Evolutionary conservation across 2,888 invertebrate species (phyloP).

Genomic region (Drosophila lacicola): DNA sequence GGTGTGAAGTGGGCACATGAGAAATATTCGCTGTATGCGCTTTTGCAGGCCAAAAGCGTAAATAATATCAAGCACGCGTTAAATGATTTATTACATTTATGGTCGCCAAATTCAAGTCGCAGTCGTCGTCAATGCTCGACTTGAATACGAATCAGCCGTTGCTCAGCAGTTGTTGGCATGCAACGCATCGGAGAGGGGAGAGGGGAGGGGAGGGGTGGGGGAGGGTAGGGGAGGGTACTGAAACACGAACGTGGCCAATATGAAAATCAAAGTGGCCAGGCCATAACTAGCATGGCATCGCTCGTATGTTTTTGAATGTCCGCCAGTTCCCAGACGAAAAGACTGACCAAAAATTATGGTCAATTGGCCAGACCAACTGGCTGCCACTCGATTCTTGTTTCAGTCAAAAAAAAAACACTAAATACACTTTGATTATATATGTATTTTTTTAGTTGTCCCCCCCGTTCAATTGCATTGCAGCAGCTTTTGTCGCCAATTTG

Average conservation of each 20-base stretch:
- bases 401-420: constrained; percentile 36
- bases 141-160: constrained; percentile 70
- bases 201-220: background rate
- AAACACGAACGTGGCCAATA: constrained; percentile 50
- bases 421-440: constrained; percentile 22
- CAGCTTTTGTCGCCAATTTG: constrained; percentile 64
- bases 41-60: constrained; percentile 49
- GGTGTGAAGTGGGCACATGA: constrained; percentile 44
- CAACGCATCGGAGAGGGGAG: constrained; percentile 2
- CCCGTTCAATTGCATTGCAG: constrained; percentile 45
- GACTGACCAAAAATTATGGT: constrained; percentile 61
- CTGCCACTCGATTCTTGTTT: constrained; percentile 61
- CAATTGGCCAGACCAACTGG: constrained; percentile 40
- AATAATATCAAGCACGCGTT: constrained; percentile 77
- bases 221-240: background rate
- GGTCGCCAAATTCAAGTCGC: constrained; percentile 64
- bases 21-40: constrained; percentile 46
- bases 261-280: constrained; percentile 70
- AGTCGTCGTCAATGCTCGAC: constrained; percentile 50
- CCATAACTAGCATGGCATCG: constrained; percentile 68
- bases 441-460: background rate
- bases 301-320: constrained; percentile 50
- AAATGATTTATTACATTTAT: constrained; percentile 80
- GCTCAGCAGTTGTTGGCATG: background rate
- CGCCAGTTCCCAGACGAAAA: constrained; percentile 40